Evolutionary conservation across 2,797 vertebrate genomes (phyloP).

Genomic region (Chelidonichthys spinosus): DNA sequence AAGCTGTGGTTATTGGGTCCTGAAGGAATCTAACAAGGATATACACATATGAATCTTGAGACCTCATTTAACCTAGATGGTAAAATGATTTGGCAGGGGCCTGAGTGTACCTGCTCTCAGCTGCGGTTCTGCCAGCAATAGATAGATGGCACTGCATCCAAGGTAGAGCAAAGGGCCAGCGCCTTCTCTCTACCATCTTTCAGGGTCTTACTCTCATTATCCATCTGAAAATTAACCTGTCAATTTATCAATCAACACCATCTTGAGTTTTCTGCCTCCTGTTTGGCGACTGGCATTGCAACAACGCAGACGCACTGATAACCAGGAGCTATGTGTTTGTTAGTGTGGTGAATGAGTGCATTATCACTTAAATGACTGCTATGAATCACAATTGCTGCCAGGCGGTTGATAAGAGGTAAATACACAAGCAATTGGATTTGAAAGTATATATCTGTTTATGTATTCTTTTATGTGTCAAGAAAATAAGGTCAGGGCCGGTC

Average conservation of each 20-base stretch:
- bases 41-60: constrained; percentile 41
- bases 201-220: constrained; percentile 97
- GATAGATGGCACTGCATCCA: constrained; percentile 99
- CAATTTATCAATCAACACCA: constrained; percentile 99
- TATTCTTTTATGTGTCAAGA: constrained; percentile 75
- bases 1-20: constrained; percentile 9
- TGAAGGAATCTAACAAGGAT: constrained; percentile 29
- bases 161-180: constrained; percentile 86
- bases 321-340: constrained; percentile 95
- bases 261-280: constrained; percentile 93
- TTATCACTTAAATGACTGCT: constrained; percentile 99
- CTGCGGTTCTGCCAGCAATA: constrained; percentile 88
- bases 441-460: constrained; percentile 77
- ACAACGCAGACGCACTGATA: constrained; percentile 94
- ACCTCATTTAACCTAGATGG: constrained; percentile 60
- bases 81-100: constrained; percentile 61
- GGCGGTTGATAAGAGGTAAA: constrained; percentile 91
- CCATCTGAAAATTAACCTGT: constrained; percentile 99
- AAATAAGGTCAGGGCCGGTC: constrained; percentile 72
- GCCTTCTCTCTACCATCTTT: constrained; percentile 83
- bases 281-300: constrained; percentile 87
- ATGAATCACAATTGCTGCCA: constrained; percentile 98
- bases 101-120: constrained; percentile 68
- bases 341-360: constrained; percentile 97
- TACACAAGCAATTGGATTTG: constrained; percentile 80